Base-by-base conservation (phyloP, 2,113 vertebrate genomes). In the Pachycephala philippinensis region DNA sequence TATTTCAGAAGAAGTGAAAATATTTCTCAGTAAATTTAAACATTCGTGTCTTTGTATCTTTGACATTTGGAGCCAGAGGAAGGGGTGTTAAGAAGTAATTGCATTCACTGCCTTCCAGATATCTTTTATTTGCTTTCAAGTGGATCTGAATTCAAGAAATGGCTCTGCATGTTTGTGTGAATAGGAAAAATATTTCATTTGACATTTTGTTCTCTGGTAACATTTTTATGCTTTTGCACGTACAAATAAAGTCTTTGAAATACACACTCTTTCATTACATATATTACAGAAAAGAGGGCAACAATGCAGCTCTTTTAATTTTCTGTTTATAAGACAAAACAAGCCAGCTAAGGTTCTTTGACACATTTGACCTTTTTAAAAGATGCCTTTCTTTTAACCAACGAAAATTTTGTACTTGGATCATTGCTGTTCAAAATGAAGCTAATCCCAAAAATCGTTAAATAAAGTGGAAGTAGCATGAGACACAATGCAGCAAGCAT, bases 31-130 rank as follows among this genome's bases (percentile, higher is more conserved):
- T 94, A 96, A 90, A 88, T 96, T 96, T 96, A 93, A 95, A 94
- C 76, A 90, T 96, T 94, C 94, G 79, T 94, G 79, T 90, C 79
- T 64, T 80, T 88, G 90, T 81, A 30, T 94, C 88, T 92, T 88
- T 96, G 95, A 96, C 95, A 96, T 97, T 97, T 96, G 79, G 92
- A 96, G 88, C 35, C 92, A 90, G 85, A 93, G 83, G 68, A 96
- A 90, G 47, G 76, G 47, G 69, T 80, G 83, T 92, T 93, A 74
- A 59, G 64, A 89, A 91, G 47, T 93, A 96, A 96, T 96, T 97
- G 82, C 79, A 90, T 94, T 96, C 4, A 4, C 26, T 96, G 92
- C 95, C 90, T 96, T 74, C 85, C 64, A 96, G 92, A 86, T 83
- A 93, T 89, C 52, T 88, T 96, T 93, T 94, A 96, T 94, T 96